Evolutionary conservation across 2,113 vertebrate genomes (phyloP).

Genomic region (Cyprinodon brontotheroides): DNA sequence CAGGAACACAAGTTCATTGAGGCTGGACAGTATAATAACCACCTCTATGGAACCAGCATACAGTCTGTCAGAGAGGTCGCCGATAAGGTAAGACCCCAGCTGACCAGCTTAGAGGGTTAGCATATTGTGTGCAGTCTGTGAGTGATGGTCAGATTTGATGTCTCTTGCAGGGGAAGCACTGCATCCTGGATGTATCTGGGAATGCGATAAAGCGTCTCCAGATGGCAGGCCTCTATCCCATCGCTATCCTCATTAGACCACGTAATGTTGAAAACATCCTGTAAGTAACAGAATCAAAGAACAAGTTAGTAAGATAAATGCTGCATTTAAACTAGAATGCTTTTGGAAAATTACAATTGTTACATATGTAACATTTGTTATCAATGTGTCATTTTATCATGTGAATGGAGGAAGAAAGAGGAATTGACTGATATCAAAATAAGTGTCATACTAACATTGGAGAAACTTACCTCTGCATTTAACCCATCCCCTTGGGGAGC

Average conservation of each 20-base stretch:
- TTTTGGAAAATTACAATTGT: background rate
- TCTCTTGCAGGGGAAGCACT: slow-evolving; percentile 90
- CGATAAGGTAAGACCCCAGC: slow-evolving; percentile 85
- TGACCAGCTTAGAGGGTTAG: background rate
- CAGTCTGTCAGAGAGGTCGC: slow-evolving; percentile 95
- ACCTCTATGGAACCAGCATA: slow-evolving; percentile 97
- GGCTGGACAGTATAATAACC: slow-evolving; percentile 97
- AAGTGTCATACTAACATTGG: too few relatives aligned
- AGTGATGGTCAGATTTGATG: background rate
- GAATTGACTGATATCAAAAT: too few relatives aligned
- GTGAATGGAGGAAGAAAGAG: too few relatives aligned
- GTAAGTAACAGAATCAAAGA: slow-evolving; percentile 77
- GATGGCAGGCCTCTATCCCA: slow-evolving; percentile 90
- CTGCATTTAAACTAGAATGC: background rate
- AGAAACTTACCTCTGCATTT: too few relatives aligned
- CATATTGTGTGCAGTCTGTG: background rate
- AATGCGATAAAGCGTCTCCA: slow-evolving; percentile 98
- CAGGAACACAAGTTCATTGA: slow-evolving; percentile 99
- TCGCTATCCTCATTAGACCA: slow-evolving; percentile 95
- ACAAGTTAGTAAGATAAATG: background rate
- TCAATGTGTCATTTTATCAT: too few relatives aligned
- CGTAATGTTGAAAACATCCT: slow-evolving; percentile 93
- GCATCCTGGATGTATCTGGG: slow-evolving; percentile 98
- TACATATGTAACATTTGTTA: too few relatives aligned
- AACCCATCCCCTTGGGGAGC: too few relatives aligned